These are phyloP conservation scores for Casuarius casuarius DNA, from an alignment of 2,113 vertebrate species.

Conservation along the genomic window DNA sequence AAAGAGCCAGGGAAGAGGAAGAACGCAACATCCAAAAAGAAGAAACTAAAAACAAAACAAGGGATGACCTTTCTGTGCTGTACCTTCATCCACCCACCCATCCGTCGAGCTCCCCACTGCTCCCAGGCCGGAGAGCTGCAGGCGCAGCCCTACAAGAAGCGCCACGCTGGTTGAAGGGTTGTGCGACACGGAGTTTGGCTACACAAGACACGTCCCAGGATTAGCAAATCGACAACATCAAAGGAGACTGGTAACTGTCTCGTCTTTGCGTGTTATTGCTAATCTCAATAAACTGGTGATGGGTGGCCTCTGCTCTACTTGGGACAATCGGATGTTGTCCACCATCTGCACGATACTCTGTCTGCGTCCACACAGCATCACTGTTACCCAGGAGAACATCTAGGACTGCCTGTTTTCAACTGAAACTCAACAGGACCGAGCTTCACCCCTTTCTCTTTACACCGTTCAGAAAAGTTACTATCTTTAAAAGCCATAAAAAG, in stretches of 20 bases:
- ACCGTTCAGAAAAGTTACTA: not conserved
- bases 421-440: not conserved
- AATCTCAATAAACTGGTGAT: fast-evolving
- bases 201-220: fast-evolving
- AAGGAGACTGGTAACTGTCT: not conserved
- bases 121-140: not conserved
- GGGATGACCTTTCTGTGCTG: not conserved
- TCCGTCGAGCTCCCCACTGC: not conserved
- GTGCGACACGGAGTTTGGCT: not conserved
- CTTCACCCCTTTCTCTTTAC: not conserved
- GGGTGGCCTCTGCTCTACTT: not conserved
- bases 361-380: not conserved
- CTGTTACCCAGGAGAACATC: not conserved
- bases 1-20: not conserved
- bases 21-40: not conserved
- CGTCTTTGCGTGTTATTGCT: fast-evolving
- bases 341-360: not conserved
- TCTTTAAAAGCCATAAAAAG: not conserved
- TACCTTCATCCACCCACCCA: not conserved
- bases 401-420: not conserved
- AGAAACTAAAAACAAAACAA: fast-evolving
- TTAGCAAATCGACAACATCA: fast-evolving
- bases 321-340: not conserved
- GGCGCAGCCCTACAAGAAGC: not conserved
- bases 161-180: not conserved